Conservation (phyloP, 2,113 vertebrate genomes). For the Mustela nigripes region DNA sequence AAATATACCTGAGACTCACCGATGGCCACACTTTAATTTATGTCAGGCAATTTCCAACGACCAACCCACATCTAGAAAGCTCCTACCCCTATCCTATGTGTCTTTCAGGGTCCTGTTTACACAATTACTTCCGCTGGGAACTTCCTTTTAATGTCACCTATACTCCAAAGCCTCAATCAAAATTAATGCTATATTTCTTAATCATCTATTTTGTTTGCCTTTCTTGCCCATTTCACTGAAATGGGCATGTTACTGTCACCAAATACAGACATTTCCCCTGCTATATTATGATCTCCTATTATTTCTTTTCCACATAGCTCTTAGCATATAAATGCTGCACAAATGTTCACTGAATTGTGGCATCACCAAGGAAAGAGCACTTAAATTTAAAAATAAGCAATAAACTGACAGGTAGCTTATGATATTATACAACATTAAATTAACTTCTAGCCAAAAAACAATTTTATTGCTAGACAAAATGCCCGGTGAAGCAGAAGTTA, state of each 20-base stretch:
- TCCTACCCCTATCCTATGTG: neutral
- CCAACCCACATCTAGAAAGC: neutral
- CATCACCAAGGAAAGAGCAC: neutral
- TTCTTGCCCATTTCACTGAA: neutral
- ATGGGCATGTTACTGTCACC: neutral
- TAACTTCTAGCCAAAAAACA: neutral
- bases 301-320: neutral
- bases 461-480: neutral
- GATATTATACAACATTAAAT: neutral
- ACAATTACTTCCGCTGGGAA: neutral
- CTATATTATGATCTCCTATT: neutral
- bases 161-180: neutral
- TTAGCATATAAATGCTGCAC: neutral
- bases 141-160: neutral
- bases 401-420: neutral
- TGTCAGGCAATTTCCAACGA: neutral
- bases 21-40: neutral
- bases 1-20: neutral
- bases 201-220: neutral
- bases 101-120: neutral
- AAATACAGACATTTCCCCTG: neutral
- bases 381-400: slow-evolving; percentile 6
- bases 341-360: neutral
- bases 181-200: neutral
- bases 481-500: neutral